These are phyloP conservation scores for Quiscalus mexicanus DNA, from an alignment of 2,113 vertebrate species.

Conservation along the genomic window DNA sequence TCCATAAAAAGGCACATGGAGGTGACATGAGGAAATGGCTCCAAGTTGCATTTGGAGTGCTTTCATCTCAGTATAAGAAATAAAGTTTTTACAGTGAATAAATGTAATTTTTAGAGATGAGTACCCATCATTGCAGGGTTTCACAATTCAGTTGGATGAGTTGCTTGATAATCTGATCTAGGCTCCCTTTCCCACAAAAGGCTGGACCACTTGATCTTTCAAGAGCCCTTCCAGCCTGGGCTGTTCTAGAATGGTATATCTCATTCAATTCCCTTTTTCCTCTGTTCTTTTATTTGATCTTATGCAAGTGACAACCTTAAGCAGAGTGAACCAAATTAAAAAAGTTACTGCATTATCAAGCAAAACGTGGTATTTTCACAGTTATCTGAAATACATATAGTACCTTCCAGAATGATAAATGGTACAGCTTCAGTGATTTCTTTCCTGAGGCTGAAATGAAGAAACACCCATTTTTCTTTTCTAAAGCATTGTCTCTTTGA, in stretches of 20 bases:
- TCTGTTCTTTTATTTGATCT: neutral
- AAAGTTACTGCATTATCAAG: neutral
- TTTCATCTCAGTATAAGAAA: neutral
- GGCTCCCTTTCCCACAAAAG: neutral
- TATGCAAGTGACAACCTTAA: neutral
- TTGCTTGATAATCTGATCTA: neutral
- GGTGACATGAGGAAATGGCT: neutral
- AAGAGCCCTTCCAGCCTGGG: neutral
- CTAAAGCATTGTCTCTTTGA: neutral
- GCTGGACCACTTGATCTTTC: neutral
- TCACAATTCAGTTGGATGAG: fast-evolving
- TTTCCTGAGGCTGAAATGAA: neutral
- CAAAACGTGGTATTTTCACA: neutral
- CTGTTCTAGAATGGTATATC: neutral
- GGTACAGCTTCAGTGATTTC: neutral
- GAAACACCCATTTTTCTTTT: neutral
- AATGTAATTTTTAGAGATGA: neutral
- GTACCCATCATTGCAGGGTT: neutral
- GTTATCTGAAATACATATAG: neutral
- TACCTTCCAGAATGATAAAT: neutral
- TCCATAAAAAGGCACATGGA: neutral
- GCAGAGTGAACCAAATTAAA: neutral
- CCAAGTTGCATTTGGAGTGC: neutral
- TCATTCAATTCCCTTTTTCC: neutral
- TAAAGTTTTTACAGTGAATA: neutral